Evolutionary conservation across 2,888 invertebrate genomes (phyloP), one percentile per base, ranked within the genome.

Genomic region (Parasteatoda lunata): DNA sequence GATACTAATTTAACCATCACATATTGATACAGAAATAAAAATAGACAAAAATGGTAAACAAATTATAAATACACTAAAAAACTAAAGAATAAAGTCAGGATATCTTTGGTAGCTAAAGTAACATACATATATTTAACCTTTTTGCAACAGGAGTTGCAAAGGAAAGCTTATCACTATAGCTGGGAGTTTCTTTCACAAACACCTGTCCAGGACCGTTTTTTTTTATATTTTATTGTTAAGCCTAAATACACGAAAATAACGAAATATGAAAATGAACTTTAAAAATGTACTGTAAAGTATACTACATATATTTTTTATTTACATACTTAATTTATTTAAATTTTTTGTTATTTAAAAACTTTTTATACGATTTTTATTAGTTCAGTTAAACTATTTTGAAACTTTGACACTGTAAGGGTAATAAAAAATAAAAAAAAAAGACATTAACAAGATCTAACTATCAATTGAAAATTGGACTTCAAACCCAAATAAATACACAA

Each of bases 61-160:
- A n/a, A n/a, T n/a, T n/a, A n/a, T n/a, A n/a, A n/a, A n/a, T n/a
- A n/a, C n/a, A n/a, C n/a, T n/a, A n/a, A n/a, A n/a, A n/a, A n/a
- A n/a, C n/a, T n/a, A n/a, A n/a, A n/a, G n/a, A n/a, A n/a, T n/a
- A n/a, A n/a, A n/a, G n/a, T n/a, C n/a, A n/a, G n/a, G n/a, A n/a
- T n/a, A n/a, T n/a, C n/a, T n/a, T n/a, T n/a, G n/a, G n/a, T n/a
- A n/a, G n/a, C n/a, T n/a, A n/a, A n/a, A n/a, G n/a, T n/a, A n/a
- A n/a, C n/a, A n/a, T n/a, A 54, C 13, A 54, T 54, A 54, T 96
- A 96, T 93, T 96, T 97, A 90, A 68, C 88, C 87, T 80, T 89
- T 49, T 59, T 11, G 13, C 54, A 30, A 87, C 15, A 45, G 45
- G 69, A 69, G 11, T 30, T 11, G 45, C 69, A 8, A 69, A 69